Percentiles rank a stretch among this genome's conserved stretches.
Evolutionary conservation across 2,113 vertebrate species (phyloP).

Genomic region (Callorhinus ursinus): DNA sequence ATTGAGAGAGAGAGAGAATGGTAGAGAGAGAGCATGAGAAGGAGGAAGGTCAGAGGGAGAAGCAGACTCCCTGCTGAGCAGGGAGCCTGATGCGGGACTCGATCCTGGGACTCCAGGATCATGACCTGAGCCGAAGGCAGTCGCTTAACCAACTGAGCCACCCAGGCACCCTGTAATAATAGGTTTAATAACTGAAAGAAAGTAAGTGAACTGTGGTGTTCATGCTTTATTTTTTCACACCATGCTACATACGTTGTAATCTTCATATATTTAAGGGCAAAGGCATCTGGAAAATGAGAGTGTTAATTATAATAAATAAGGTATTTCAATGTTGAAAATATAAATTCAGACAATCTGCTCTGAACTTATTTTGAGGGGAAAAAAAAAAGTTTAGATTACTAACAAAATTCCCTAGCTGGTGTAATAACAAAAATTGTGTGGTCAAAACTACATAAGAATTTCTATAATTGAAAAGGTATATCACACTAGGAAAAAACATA

Average conservation of each 20-base stretch:
- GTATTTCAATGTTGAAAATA: neutral
- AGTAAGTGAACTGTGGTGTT: neutral
- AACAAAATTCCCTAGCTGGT: neutral
- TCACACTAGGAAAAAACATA: neutral
- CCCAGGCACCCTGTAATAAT: no score
- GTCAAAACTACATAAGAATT: neutral
- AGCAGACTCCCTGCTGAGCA: no score
- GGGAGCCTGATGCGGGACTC: no score
- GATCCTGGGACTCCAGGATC: no score
- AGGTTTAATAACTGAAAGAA: neutral
- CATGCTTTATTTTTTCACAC: neutral
- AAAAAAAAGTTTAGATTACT: neutral
- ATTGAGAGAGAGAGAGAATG: no score
- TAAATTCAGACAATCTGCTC: neutral
- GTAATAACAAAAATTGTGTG: neutral
- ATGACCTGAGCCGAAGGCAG: no score
- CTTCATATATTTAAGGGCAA: neutral
- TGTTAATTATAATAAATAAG: neutral
- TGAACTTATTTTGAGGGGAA: neutral
- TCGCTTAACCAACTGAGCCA: no score
- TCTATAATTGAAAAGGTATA: neutral
- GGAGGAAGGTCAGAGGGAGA: no score
- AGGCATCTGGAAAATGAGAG: neutral
- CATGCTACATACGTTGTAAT: neutral
- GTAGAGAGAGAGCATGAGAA: no score